Conservation (phyloP, 1,140 invertebrate genomes). For the Drosophila kohkoa region DNA sequence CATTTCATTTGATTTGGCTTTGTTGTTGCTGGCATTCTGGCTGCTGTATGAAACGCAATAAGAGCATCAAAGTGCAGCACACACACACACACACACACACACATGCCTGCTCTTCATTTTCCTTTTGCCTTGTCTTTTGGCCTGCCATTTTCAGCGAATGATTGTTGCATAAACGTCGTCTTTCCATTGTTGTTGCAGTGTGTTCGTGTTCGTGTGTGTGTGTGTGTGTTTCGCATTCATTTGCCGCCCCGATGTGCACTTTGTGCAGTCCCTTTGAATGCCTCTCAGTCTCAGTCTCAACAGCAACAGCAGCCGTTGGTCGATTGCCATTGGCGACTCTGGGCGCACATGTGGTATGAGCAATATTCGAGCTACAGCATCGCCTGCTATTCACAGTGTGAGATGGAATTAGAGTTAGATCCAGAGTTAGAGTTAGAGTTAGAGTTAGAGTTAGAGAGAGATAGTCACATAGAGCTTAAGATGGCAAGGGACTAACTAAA, state of each 20-base stretch:
- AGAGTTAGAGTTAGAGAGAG: too few species aligned
- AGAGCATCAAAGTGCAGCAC: conserved; percentile 77
- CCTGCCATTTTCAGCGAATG: conserved; percentile 76
- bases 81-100: conserved; percentile 42
- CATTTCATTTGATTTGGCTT: conserved; percentile 79
- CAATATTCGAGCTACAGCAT: conserved; percentile 12
- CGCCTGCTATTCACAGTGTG: not conserved
- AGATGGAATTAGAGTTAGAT: not conserved
- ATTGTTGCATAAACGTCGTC: conserved; percentile 82
- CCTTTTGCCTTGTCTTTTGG: conserved; percentile 43
- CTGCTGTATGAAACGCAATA: conserved; percentile 63
- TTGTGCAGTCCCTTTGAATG: conserved; percentile 64
- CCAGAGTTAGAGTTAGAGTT: not conserved
- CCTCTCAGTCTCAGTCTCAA: conserved; percentile 19
- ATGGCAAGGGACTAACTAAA: too few species aligned
- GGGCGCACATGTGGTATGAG: conserved; percentile 53
- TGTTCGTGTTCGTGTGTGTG: conserved; percentile 34
- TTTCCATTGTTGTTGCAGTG: conserved; percentile 73
- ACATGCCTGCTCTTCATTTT: conserved; percentile 62
- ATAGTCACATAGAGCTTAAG: too few species aligned
- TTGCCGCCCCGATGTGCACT: conserved; percentile 59
- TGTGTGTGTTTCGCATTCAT: conserved; percentile 32
- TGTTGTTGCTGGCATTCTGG: conserved; percentile 32
- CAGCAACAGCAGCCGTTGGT: conserved; percentile 24
- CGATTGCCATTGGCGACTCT: conserved; percentile 70